A percentile compares a stretch with the other conserved stretches of the same genome.
Conservation (phyloP, 2,888 invertebrate genomes). For the Octodonta nipae region DNA sequence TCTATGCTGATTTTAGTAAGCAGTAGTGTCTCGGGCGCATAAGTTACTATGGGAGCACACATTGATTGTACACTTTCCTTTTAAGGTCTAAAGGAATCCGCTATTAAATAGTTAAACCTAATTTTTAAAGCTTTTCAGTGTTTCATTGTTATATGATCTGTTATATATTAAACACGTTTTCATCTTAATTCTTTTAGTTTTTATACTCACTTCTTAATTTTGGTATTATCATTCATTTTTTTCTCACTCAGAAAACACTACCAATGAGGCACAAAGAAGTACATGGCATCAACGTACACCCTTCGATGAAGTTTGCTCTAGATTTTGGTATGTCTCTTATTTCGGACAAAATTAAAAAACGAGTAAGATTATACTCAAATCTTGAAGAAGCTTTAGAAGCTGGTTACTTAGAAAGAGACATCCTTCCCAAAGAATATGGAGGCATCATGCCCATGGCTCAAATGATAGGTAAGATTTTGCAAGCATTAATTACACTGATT, state of each 20-base stretch:
- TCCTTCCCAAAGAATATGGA: slow-evolving; percentile 68
- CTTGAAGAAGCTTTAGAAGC: slow-evolving; percentile 42
- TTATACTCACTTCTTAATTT: no score
- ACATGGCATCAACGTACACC: slow-evolving; percentile 60
- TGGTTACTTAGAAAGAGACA: slow-evolving; percentile 31
- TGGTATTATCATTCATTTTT: no score
- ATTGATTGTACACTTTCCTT: slow-evolving; percentile 1
- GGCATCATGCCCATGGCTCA: slow-evolving; percentile 70
- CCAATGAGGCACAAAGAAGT: slow-evolving; percentile 71
- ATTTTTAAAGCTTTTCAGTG: no score
- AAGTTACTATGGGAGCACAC: not conserved
- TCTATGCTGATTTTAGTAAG: no score
- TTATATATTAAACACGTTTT: no score
- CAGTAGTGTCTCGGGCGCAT: no score
- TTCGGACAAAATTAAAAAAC: slow-evolving; percentile 61
- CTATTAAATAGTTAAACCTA: no score
- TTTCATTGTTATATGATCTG: no score
- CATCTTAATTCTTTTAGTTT: no score
- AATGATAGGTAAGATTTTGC: slow-evolving; percentile 65
- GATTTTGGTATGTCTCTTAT: slow-evolving; percentile 66
- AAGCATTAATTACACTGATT: slow-evolving; percentile 2
- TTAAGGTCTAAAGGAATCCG: no score
- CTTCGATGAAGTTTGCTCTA: slow-evolving; percentile 59
- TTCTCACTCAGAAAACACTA: slow-evolving; percentile 56
- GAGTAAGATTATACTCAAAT: slow-evolving; percentile 52